Conservation (phyloP, 2,888 invertebrate genomes). For the Platycnemis pennipes region DNA sequence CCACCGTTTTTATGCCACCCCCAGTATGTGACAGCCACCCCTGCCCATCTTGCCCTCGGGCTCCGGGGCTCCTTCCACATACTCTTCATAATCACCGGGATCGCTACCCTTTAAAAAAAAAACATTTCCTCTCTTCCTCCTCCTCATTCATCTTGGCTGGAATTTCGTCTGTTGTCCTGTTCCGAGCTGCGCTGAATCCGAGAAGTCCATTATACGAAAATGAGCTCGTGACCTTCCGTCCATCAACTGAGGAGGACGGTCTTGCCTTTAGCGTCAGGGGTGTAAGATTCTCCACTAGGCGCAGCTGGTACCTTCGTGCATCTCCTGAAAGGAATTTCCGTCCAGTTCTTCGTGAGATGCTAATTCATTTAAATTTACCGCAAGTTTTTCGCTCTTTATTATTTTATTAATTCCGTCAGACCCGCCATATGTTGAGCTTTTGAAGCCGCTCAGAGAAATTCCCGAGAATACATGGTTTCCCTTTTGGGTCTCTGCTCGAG, state of each 20-base stretch:
- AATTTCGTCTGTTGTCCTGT: background rate
- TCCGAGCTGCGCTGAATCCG: background rate
- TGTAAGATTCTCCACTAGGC: too few species aligned
- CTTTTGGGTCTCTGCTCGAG: too few species aligned
- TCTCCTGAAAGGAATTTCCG: background rate
- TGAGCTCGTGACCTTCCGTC: background rate
- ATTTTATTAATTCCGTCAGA: background rate
- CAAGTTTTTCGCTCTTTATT: background rate
- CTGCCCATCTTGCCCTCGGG: background rate
- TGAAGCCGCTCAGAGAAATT: too few species aligned
- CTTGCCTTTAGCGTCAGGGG: background rate
- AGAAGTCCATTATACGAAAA: slow-evolving; percentile 32
- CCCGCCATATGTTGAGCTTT: too few species aligned
- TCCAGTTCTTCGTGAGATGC: background rate
- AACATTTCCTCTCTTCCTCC: background rate
- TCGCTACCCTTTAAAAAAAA: background rate
- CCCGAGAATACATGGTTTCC: too few species aligned
- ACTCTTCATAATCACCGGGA: background rate
- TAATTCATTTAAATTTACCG: background rate
- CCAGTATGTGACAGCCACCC: background rate
- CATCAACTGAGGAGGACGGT: background rate
- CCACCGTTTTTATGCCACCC: background rate
- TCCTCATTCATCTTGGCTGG: background rate
- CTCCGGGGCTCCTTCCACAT: background rate
- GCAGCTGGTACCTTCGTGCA: background rate